Conservation (phyloP, 2,888 invertebrate genomes). For the Orthonevra nobilis region DNA sequence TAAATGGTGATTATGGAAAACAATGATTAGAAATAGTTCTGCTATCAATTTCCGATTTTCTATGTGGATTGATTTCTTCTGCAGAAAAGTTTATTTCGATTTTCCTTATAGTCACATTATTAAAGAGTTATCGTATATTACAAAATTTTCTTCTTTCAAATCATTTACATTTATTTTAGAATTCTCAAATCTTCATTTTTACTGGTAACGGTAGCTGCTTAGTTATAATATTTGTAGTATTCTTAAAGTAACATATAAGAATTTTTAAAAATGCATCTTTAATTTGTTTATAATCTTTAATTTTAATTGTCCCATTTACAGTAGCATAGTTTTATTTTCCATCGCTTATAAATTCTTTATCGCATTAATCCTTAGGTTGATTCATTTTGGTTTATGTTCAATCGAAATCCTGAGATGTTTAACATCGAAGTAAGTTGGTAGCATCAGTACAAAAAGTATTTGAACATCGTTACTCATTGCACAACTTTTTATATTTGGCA, state of each 20-base stretch:
- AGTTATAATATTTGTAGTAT: conserved; percentile 2
- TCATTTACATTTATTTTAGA: not conserved
- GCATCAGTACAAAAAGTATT: conserved; percentile 33
- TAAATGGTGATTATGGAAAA: too few relatives aligned
- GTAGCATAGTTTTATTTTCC: not conserved
- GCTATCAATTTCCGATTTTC: not conserved
- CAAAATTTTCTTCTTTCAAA: not conserved
- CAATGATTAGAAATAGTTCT: too few relatives aligned
- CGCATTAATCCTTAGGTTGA: too few relatives aligned
- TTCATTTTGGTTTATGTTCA: too few relatives aligned
- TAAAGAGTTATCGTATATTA: not conserved
- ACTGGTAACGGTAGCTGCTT: too few relatives aligned
- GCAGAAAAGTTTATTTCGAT: not conserved
- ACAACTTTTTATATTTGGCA: not conserved
- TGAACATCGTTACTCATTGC: not conserved
- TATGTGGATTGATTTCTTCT: not conserved
- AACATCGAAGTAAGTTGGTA: conserved; percentile 20
- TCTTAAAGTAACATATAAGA: conserved; percentile 9
- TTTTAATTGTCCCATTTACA: not conserved
- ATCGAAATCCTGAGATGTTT: not conserved
- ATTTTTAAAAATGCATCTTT: conserved; percentile 12
- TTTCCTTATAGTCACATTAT: not conserved
- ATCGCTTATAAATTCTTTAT: conserved; percentile 15
- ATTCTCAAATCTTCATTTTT: not conserved
- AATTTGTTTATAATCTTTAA: conserved; percentile 7